Evolutionary conservation across 2,113 vertebrate species (phyloP).

Genomic region (Sebastes fasciatus): DNA sequence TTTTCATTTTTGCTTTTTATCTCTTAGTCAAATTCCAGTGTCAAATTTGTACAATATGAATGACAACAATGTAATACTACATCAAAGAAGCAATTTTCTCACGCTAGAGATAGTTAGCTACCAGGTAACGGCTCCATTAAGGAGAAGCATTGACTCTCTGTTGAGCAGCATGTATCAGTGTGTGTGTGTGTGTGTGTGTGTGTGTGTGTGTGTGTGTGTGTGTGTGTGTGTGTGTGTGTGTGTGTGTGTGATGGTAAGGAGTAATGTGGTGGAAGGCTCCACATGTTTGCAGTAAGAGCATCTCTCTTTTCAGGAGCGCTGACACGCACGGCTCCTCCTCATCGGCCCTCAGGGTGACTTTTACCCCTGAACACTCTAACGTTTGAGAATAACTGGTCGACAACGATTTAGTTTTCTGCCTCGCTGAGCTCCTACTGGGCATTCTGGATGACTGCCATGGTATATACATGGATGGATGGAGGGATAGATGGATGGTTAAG

Average conservation of each 20-base stretch:
- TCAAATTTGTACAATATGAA: background rate
- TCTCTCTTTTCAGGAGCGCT: background rate
- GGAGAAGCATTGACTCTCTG: too few species aligned
- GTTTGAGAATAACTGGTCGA: conserved; percentile 59
- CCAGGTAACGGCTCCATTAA: background rate
- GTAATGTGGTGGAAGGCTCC: background rate
- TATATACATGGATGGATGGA: conserved; percentile 46
- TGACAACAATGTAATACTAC: background rate
- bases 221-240: background rate
- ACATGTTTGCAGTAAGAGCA: conserved; percentile 29
- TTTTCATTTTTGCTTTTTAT: background rate
- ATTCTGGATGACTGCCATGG: conserved; percentile 51
- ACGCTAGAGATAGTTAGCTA: background rate
- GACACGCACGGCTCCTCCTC: conserved; percentile 9
- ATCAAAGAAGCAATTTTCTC: background rate
- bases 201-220: too few species aligned
- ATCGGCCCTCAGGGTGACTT: conserved; percentile 38
- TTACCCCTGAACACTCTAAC: conserved; percentile 43
- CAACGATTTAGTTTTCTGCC: conserved; percentile 57
- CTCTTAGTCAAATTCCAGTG: background rate
- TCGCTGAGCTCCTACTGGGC: conserved; percentile 37
- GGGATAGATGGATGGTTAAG: conserved; percentile 42
- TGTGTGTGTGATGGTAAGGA: background rate
- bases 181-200: background rate
- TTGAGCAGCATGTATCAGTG: background rate